Evolutionary conservation across 2,113 vertebrate species (phyloP).

Genomic region (Lathamus discolor): DNA sequence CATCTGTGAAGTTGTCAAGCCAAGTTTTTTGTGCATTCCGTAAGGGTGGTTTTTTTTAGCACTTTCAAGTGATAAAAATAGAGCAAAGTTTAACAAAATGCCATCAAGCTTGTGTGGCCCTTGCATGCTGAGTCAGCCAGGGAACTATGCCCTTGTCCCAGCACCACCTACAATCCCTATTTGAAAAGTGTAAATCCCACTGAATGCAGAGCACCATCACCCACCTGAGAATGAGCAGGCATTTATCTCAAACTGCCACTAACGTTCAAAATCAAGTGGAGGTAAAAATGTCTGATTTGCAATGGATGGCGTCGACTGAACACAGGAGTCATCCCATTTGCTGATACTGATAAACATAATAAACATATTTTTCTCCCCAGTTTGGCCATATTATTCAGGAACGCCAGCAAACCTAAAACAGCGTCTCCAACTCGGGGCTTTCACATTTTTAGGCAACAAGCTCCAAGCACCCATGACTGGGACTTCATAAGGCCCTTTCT

Average conservation of each 20-base stretch:
- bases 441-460: neutral
- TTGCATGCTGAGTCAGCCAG: neutral
- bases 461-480: neutral
- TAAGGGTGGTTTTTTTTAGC: neutral
- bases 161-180: neutral
- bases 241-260: neutral
- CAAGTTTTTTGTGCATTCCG: neutral
- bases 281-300: neutral
- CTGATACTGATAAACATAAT: neutral
- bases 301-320: neutral
- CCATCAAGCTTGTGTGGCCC: neutral
- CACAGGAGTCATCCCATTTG: neutral
- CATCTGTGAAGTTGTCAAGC: neutral
- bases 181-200: neutral
- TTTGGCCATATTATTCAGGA: neutral
- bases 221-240: neutral
- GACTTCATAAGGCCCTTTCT: neutral
- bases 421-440: neutral
- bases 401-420: neutral
- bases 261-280: neutral
- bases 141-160: neutral
- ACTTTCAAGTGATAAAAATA: neutral
- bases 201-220: neutral
- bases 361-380: neutral
- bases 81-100: neutral